Conservation (phyloP, 92 coral and sea anemone species). For the Nematostella vectensis region DNA sequence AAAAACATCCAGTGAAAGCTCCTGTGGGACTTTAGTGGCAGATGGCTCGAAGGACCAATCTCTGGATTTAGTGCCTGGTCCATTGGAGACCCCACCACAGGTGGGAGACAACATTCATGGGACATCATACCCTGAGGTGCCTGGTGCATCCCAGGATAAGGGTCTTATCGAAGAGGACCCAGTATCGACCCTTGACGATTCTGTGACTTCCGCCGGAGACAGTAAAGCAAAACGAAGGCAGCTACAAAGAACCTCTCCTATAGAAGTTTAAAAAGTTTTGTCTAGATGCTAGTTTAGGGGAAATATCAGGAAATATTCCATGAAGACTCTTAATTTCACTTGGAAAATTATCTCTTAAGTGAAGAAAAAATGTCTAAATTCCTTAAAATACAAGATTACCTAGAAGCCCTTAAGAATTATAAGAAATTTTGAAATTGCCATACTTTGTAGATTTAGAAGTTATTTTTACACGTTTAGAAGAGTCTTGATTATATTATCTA, state of each 20-base stretch:
- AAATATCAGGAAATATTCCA: no score
- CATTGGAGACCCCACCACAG: neutral
- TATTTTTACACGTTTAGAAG: no score
- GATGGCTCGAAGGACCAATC: constrained; percentile 14
- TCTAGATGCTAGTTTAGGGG: no score
- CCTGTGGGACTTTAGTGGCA: constrained; percentile 23
- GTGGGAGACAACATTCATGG: constrained; percentile 4
- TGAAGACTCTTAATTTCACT: no score
- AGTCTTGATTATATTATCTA: no score
- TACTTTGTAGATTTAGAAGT: no score
- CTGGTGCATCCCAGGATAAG: constrained; percentile 1
- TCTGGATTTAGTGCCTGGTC: neutral
- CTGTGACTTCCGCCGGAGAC: constrained; percentile 24
- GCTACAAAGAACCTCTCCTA: constrained; percentile 31
- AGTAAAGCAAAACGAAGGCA: constrained; percentile 32
- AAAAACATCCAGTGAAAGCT: constrained; percentile 23
- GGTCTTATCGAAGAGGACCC: constrained; percentile 10
- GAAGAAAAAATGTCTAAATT: no score
- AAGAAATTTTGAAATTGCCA: no score
- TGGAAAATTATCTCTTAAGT: no score
- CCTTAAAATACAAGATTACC: no score
- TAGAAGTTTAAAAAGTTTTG: constrained; percentile 40
- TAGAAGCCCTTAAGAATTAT: no score
- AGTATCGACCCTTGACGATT: constrained; percentile 18
- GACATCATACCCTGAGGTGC: constrained; percentile 3